Evolutionary conservation across 92 coral and sea anemone species (phyloP).

Genomic region (Micromussa lordhowensis): DNA sequence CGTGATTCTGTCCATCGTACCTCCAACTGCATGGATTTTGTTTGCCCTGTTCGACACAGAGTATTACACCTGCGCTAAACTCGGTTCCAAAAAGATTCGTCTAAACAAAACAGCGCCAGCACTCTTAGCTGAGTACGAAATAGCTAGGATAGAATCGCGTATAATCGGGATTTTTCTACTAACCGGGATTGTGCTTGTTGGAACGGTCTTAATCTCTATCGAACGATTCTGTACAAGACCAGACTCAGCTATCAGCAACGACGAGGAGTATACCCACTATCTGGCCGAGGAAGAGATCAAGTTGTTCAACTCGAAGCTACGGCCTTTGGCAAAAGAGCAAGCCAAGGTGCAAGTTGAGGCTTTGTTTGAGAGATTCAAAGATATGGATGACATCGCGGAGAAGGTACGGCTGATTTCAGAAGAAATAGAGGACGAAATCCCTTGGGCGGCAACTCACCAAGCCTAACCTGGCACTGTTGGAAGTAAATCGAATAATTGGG

Average conservation of each 20-base stretch:
- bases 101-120: conserved; percentile 10
- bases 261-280: conserved; percentile 3
- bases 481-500: no score
- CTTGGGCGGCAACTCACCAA: conserved; percentile 6
- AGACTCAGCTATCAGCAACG: neutral
- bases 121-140: conserved; percentile 5
- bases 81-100: conserved; percentile 33
- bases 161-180: conserved; percentile 22
- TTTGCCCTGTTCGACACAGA: conserved; percentile 47
- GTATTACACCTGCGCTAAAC: conserved; percentile 49
- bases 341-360: conserved; percentile 32
- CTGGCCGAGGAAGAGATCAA: conserved; percentile 14
- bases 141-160: conserved; percentile 23
- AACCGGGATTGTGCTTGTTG: neutral
- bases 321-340: conserved; percentile 34
- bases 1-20: conserved; percentile 4
- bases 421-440: conserved; percentile 1
- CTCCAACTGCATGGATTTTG: conserved; percentile 48
- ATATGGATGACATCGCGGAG: neutral
- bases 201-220: conserved; percentile 15
- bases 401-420: conserved; percentile 18
- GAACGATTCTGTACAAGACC: conserved; percentile 33
- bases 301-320: conserved; percentile 31
- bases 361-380: conserved; percentile 33
- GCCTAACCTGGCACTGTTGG: neutral